Conservation (phyloP, 2,797 vertebrate species). For the Epinephelus malabaricus region DNA sequence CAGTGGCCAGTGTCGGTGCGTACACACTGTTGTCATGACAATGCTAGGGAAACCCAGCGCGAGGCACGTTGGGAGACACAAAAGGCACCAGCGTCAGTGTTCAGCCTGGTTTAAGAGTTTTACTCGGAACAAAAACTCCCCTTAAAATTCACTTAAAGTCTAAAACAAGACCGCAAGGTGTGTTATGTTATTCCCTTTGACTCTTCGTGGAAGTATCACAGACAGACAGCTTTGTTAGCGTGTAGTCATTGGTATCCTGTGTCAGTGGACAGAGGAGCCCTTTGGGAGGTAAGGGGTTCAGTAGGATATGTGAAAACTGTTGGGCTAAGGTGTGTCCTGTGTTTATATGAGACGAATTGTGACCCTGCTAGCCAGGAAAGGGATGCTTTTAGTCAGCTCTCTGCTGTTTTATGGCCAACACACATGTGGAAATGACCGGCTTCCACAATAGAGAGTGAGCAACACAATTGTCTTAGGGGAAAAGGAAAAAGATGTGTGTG, state of each 20-base stretch:
- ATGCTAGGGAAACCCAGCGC: slow-evolving; percentile 81
- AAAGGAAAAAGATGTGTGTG: slow-evolving; percentile 75
- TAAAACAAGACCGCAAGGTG: background rate
- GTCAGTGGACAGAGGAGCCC: slow-evolving; percentile 50
- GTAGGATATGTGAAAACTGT: slow-evolving; percentile 70
- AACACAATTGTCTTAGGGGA: slow-evolving; percentile 78
- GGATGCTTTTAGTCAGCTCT: slow-evolving; percentile 80
- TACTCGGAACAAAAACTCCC: background rate
- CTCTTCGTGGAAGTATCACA: background rate
- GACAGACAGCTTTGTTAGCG: background rate
- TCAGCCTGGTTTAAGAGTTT: slow-evolving; percentile 23
- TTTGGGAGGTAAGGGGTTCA: slow-evolving; percentile 49
- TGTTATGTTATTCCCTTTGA: background rate
- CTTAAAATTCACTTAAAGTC: background rate
- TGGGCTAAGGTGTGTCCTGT: slow-evolving; percentile 81
- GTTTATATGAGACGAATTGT: slow-evolving; percentile 75
- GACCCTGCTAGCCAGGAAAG: slow-evolving; percentile 81
- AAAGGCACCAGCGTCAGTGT: slow-evolving; percentile 65
- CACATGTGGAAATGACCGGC: slow-evolving; percentile 79
- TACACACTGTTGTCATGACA: slow-evolving; percentile 87
- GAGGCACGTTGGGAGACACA: slow-evolving; percentile 79
- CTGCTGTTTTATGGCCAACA: slow-evolving; percentile 69
- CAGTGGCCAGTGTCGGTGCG: slow-evolving; percentile 64
- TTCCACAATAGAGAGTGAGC: slow-evolving; percentile 79
- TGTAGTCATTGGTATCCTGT: slow-evolving; percentile 10